Conservation (phyloP, 2,888 invertebrate genomes). For the Agriopis aurantiaria region DNA sequence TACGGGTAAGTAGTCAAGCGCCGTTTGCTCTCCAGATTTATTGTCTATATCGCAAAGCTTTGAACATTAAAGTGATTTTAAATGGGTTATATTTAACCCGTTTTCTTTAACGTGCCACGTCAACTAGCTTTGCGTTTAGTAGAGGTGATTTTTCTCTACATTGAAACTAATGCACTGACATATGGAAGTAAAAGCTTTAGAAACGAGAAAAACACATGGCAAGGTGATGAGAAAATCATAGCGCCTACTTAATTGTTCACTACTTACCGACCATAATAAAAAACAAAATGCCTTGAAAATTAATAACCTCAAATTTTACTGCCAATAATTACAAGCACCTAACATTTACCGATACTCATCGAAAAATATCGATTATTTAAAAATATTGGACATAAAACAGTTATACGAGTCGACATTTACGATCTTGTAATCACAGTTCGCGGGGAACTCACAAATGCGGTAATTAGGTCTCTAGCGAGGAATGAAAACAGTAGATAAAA, state of each 20-base stretch:
- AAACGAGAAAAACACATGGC: not conserved
- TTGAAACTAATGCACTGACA: not conserved
- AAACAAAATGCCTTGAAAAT: not conserved
- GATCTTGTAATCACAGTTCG: constrained; percentile 64
- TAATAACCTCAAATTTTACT: constrained; percentile 2
- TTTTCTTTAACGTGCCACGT: constrained; percentile 36
- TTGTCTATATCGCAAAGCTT: constrained; percentile 55
- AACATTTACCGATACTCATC: constrained; percentile 55
- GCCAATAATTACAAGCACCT: constrained; percentile 44
- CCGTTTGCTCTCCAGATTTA: constrained; percentile 66
- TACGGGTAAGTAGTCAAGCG: constrained; percentile 64
- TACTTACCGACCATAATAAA: not conserved
- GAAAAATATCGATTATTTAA: constrained; percentile 53
- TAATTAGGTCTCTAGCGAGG: constrained; percentile 41
- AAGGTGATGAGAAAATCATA: no score
- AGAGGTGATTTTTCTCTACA: constrained; percentile 2
- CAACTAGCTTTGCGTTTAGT: constrained; percentile 34
- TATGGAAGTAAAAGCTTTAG: not conserved
- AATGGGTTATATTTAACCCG: constrained; percentile 58
- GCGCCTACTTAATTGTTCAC: not conserved
- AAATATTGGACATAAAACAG: constrained; percentile 61
- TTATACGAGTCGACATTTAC: constrained; percentile 63
- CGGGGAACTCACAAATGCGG: constrained; percentile 58
- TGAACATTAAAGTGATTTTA: constrained; percentile 67
- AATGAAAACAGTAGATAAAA: not conserved